Conservation (phyloP, 2,113 vertebrate species). For the Rhynchopsitta pachyrhyncha region DNA sequence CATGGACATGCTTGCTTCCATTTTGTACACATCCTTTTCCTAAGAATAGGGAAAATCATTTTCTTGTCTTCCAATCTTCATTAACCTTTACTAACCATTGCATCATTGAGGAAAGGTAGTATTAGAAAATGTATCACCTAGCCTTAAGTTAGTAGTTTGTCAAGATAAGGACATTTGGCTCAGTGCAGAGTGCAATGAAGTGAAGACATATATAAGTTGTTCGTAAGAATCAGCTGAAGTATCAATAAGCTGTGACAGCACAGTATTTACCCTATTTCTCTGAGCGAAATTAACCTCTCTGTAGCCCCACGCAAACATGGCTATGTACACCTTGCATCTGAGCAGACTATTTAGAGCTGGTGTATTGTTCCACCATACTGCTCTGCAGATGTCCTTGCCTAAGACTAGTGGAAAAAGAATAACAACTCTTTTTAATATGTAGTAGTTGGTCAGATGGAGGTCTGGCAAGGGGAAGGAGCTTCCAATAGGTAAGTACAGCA, state of each 20-base stretch:
- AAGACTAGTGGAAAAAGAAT: background rate
- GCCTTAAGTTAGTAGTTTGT: background rate
- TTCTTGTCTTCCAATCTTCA: background rate
- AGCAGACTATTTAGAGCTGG: background rate
- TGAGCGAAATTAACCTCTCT: background rate
- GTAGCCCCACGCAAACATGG: background rate
- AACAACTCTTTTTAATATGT: background rate
- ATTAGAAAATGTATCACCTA: background rate
- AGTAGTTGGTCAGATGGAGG: background rate
- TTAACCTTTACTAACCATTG: background rate
- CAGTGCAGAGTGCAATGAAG: background rate
- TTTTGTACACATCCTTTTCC: background rate
- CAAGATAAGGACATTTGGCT: background rate
- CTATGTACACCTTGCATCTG: rapidly evolving
- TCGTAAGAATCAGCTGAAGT: background rate
- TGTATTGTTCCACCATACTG: background rate
- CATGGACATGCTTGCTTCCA: background rate
- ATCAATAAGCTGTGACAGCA: background rate
- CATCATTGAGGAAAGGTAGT: background rate
- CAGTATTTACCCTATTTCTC: background rate
- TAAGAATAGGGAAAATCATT: background rate
- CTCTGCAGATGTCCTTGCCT: background rate
- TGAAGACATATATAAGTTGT: background rate
- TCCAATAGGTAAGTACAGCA: background rate
- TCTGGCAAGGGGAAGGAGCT: background rate